Evolutionary conservation across 2,797 vertebrate species (phyloP).

Genomic region (Atherinosoma microstoma): DNA sequence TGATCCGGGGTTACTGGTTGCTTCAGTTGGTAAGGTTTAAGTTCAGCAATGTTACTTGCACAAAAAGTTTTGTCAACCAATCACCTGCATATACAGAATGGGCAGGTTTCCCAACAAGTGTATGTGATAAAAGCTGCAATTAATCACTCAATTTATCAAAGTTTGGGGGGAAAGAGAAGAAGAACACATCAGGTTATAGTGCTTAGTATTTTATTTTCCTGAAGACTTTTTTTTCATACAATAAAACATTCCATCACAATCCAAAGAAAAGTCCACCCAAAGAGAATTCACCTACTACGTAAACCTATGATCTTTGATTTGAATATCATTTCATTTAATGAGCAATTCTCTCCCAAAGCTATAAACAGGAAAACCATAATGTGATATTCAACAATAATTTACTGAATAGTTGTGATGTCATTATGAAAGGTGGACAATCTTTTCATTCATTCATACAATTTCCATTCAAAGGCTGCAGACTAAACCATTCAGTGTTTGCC

Average conservation of each 20-base stretch:
- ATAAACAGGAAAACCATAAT: slow-evolving; percentile 21
- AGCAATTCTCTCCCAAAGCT: slow-evolving; percentile 56
- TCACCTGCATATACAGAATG: neutral
- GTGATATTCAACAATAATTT: slow-evolving; percentile 1
- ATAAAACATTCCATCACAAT: slow-evolving; percentile 79
- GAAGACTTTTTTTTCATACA: slow-evolving; percentile 72
- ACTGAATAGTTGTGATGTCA: neutral
- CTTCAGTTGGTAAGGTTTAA: too few relatives aligned
- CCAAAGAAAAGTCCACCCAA: slow-evolving; percentile 65
- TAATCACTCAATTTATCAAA: neutral
- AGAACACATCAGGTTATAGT: slow-evolving; percentile 52
- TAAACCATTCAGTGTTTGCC: slow-evolving; percentile 8
- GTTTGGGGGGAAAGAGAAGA: neutral
- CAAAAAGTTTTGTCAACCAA: neutral
- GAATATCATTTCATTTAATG: slow-evolving; percentile 23
- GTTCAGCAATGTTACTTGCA: too few relatives aligned
- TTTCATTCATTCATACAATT: neutral
- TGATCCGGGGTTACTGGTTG: neutral
- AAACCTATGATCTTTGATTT: slow-evolving; percentile 62
- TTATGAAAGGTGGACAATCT: neutral
- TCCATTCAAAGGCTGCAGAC: slow-evolving; percentile 3
- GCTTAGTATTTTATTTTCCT: slow-evolving; percentile 84
- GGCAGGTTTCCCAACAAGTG: neutral
- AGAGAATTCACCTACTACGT: slow-evolving; percentile 47
- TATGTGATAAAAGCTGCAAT: neutral